These are phyloP conservation scores for Megaceryle maxima DNA, from an alignment of 2,113 vertebrate genomes.

Conservation along the genomic window DNA sequence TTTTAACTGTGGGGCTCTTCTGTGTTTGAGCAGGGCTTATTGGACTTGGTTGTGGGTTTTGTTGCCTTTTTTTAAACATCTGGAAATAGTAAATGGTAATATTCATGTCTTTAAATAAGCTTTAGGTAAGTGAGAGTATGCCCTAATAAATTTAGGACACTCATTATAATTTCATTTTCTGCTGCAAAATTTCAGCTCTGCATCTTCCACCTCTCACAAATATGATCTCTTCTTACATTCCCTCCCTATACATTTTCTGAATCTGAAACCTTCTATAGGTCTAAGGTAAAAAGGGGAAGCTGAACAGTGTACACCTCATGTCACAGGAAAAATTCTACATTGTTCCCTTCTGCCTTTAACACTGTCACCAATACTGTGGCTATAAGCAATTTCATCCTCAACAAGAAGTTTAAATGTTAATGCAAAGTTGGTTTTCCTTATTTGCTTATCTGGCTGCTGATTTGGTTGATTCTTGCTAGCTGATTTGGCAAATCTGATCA, in stretches of 20 bases:
- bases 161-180: not conserved
- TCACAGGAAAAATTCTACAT: not conserved
- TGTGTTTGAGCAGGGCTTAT: not conserved
- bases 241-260: not conserved
- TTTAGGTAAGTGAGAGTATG: not conserved
- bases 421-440: not conserved
- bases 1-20: not conserved
- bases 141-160: not conserved
- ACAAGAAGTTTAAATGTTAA: not conserved
- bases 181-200: not conserved
- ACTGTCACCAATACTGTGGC: not conserved
- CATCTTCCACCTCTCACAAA: not conserved
- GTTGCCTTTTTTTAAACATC: not conserved
- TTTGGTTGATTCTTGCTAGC: not conserved
- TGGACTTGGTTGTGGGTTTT: not conserved
- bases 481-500: not conserved
- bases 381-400: not conserved
- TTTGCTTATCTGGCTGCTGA: not conserved
- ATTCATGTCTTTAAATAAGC: not conserved
- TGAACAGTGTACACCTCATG: not conserved
- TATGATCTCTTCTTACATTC: not conserved
- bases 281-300: not conserved
- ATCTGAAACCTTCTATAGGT: not conserved
- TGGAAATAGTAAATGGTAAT: not conserved
- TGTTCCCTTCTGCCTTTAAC: not conserved